A percentile compares a stretch with the other conserved stretches of the same genome.
phyloP scores from a whole-genome alignment of 1,140 invertebrate genomes.

The Muscidifurax raptorellus region DNA sequence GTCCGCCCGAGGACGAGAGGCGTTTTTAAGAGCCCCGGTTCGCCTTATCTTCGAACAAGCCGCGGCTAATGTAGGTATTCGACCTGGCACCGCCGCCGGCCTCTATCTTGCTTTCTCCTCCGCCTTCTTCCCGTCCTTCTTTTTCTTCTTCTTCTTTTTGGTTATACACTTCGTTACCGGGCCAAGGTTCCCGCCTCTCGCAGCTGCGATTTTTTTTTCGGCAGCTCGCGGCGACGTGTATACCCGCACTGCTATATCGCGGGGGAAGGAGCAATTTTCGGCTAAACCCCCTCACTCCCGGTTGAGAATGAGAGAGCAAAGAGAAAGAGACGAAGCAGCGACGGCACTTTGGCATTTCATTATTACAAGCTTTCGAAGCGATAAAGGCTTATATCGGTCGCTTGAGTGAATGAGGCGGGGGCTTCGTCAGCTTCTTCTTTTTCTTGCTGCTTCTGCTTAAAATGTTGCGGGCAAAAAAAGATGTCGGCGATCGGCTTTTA shows the following conservation, averaged over 20 bases:
- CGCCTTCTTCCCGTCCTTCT: constrained; percentile 45
- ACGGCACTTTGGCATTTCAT: constrained; percentile 41
- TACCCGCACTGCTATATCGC: background rate
- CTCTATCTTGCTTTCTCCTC: constrained; percentile 25
- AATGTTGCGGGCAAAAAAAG: constrained; percentile 31
- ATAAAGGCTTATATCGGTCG: constrained; percentile 45
- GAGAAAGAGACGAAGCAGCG: constrained; percentile 25
- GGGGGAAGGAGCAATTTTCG: background rate
- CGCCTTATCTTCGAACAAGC: constrained; percentile 68
- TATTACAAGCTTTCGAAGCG: constrained; percentile 33
- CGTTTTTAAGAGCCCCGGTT: constrained; percentile 65
- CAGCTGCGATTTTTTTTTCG: constrained; percentile 26
- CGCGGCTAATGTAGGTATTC: constrained; percentile 67
- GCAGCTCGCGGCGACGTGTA: constrained; percentile 31
- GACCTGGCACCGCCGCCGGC: constrained; percentile 44
- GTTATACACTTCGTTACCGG: constrained; percentile 32
- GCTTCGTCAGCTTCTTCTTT: background rate
- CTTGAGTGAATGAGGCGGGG: constrained; percentile 24
- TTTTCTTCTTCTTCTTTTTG: constrained; percentile 44
- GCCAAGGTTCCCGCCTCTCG: constrained; percentile 19
- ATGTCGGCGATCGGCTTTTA: background rate
- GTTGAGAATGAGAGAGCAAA: constrained; percentile 37
- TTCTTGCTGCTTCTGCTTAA: constrained; percentile 12
- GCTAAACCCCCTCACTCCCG: constrained; percentile 22
- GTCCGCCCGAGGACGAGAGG: constrained; percentile 48